phyloP scores from a whole-genome alignment of 2,888 invertebrate genomes.

The Idaea biselata region DNA sequence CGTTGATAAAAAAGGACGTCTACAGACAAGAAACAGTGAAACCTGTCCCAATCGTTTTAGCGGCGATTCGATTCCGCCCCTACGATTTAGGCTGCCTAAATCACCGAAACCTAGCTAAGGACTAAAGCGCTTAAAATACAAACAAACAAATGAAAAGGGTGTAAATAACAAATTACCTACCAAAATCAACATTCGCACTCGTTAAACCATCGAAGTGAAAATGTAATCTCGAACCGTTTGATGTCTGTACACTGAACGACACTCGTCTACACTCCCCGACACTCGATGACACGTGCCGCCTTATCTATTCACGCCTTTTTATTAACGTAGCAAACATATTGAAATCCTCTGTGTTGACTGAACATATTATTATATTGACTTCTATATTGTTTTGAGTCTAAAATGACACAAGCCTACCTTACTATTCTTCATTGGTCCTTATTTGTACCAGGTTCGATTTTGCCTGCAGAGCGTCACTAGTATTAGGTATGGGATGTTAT shows the following conservation, averaged over 20 bases:
- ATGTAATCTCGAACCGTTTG: conserved; percentile 25
- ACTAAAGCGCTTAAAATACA: not conserved
- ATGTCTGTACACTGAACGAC: conserved; percentile 18
- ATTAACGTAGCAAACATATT: not conserved
- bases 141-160: not conserved
- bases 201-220: conserved; percentile 20
- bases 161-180: conserved; percentile 19
- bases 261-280: not conserved
- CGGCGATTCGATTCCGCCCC: too few species aligned
- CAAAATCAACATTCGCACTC: conserved; percentile 27
- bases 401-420: too few species aligned
- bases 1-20: too few species aligned
- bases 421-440: too few species aligned
- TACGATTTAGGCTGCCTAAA: too few species aligned
- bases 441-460: too few species aligned
- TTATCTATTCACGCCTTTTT: conserved; percentile 1
- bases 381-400: not conserved
- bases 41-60: too few species aligned
- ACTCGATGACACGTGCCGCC: not conserved
- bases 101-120: too few species aligned
- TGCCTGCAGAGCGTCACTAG: too few species aligned
- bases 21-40: too few species aligned
- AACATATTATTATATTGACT: not conserved
- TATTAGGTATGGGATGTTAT: too few species aligned
- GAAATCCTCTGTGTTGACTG: not conserved